Percentiles rank a stretch among this genome's conserved stretches.
These are phyloP conservation scores for Eospalax fontanierii DNA, from an alignment of 2,797 vertebrate species.

Conservation along the genomic window DNA sequence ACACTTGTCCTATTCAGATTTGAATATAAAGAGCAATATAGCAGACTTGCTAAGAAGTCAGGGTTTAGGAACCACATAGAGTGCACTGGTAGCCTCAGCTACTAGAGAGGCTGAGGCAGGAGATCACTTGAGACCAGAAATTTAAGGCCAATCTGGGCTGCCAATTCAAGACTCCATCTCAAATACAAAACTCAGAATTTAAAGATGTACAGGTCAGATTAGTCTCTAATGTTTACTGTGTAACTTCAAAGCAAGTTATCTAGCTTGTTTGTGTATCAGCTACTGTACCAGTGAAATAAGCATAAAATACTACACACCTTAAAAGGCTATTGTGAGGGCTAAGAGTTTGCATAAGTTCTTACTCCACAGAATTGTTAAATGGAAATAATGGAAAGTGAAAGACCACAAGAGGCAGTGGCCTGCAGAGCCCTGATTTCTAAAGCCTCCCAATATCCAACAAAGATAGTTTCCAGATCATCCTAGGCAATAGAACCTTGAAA, in stretches of 20 bases:
- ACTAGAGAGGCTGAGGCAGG: not conserved
- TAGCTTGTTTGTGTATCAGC: not conserved
- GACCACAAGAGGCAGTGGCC: not conserved
- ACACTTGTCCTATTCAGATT: not conserved
- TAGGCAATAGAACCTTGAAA: not conserved
- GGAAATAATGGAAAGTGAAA: not conserved
- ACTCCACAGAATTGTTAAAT: not conserved
- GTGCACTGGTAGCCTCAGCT: not conserved
- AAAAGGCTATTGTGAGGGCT: not conserved
- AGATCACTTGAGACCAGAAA: not conserved
- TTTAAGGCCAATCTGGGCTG: not conserved
- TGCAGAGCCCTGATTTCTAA: not conserved
- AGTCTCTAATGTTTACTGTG: not conserved
- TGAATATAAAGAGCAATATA: not conserved
- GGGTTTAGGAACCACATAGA: not conserved
- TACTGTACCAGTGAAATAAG: not conserved
- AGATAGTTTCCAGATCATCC: not conserved
- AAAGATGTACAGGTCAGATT: not conserved
- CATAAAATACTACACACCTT: not conserved
- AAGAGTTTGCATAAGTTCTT: not conserved
- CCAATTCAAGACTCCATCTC: not conserved
- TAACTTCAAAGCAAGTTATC: not conserved
- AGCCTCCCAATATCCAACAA: not conserved
- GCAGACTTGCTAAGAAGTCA: not conserved
- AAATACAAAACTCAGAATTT: conserved; percentile 1